Base-by-base conservation (phyloP, 2,797 vertebrate species). In the Diplodus sargus region DNA sequence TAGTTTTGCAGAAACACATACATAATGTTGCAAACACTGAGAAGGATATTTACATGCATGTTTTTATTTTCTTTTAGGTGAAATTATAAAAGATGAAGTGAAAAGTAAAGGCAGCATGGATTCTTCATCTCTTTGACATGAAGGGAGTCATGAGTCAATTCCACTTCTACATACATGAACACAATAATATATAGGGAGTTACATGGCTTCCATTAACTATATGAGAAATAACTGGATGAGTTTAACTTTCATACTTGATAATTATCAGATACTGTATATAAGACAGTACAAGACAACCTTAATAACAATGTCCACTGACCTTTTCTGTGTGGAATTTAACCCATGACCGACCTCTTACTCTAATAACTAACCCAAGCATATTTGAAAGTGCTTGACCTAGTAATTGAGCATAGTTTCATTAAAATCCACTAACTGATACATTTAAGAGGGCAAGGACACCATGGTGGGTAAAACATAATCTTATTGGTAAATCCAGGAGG, bases 401-500 rank as follows among this genome's bases (percentile, higher is more conserved):
- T 78, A 84, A 8, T 6, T 28, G 39, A 53, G 23, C n/a, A 70
- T 22, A n/a, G 68, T 85, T 82, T 69, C 68, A 69, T 79, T 74
- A 82, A 49, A 81, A 61, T 75, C 42, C 30, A 65, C 4, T 20
- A 70, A 74, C 22, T 65, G 65, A 70, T 56, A 42, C 18, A 66
- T 76, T 47, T 51, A 68, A 72, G 34, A 57, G 39, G 65, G 34
- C 60, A 83, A 87, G 74, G 76, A 51, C 74, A 23, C 11, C 23
- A 14, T 17, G 28, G 59, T 74, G 47, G 28, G 22, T 72, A 71
- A 74, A 74, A 67, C 51, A 49, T 42, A 17, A 16, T 83, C 59
- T 78, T 34, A 84, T 73, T 85, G 70, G 84, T 67, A n/a, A 80
- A 75, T 67, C 62, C 8, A 0, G 70, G 75, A 59, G 79, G 70